Conservation (phyloP, 2,113 vertebrate genomes). For the Hippolais icterina region DNA sequence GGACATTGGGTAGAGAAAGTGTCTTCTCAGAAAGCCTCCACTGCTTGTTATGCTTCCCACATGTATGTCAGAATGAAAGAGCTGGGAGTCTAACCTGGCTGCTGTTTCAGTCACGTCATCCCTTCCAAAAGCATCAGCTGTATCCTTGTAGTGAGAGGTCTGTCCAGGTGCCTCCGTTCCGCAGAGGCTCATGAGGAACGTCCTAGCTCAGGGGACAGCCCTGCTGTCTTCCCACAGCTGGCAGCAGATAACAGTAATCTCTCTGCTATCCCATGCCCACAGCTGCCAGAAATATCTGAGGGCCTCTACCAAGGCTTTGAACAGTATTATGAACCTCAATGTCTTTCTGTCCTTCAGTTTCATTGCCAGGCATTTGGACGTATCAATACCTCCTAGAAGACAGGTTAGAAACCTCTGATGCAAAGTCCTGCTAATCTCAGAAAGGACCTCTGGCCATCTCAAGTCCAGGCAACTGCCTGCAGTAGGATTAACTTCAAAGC, state of each 20-base stretch:
- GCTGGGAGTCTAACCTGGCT: background rate
- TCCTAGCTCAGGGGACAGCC: background rate
- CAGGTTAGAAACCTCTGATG: background rate
- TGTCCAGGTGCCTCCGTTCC: accelerated
- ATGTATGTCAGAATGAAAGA: background rate
- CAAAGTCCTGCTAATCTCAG: background rate
- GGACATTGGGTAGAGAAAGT: background rate
- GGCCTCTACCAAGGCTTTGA: background rate
- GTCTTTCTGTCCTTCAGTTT: background rate
- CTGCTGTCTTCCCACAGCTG: background rate
- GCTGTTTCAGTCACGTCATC: background rate
- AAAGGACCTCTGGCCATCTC: background rate
- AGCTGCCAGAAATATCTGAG: background rate
- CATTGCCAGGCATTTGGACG: background rate
- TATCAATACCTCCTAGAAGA: background rate
- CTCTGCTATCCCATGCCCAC: background rate
- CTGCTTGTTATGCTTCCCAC: background rate
- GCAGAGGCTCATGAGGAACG: accelerated
- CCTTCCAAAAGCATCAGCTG: background rate
- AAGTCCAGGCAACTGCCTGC: background rate
- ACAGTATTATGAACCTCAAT: background rate
- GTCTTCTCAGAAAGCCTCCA: background rate
- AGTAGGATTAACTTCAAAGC: background rate
- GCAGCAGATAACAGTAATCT: background rate
- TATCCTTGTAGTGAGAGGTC: background rate